A percentile compares a stretch with the other conserved stretches of the same genome.
These are phyloP conservation scores for honey bee (Apis mellifera) DNA, from an alignment of 1,140 invertebrate species.

Conservation along the genomic window DNA sequence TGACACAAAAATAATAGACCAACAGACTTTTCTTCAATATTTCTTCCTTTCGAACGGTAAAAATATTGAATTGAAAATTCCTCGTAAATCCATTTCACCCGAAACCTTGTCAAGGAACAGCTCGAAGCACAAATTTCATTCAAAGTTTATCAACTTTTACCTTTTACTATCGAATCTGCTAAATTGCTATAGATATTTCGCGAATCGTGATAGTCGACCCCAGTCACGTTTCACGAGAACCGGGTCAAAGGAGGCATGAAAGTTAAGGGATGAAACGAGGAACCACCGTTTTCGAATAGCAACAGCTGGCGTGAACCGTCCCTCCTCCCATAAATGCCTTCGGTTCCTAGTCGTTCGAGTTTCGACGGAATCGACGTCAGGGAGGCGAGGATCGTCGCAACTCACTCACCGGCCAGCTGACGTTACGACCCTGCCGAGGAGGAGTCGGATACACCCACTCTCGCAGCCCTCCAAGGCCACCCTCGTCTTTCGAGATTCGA, in stretches of 20 bases:
- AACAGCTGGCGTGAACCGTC: conserved; percentile 63
- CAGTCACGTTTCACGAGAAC: conserved; percentile 47
- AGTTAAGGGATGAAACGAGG: conserved; percentile 59
- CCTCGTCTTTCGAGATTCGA: conserved; percentile 36
- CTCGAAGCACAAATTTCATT: no score
- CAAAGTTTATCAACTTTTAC: neutral
- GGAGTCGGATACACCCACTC: conserved; percentile 46
- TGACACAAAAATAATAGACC: neutral
- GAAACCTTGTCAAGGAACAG: neutral
- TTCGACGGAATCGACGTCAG: conserved; percentile 56
- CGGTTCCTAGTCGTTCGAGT: conserved; percentile 42
- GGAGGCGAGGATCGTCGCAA: conserved; percentile 55
- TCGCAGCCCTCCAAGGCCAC: conserved; percentile 39
- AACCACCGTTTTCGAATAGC: conserved; percentile 49
- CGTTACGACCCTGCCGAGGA: conserved; percentile 57
- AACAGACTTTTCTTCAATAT: neutral
- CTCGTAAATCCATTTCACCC: neutral
- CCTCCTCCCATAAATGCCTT: conserved; percentile 41
- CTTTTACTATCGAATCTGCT: neutral
- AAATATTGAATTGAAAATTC: no score
- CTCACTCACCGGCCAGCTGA: conserved; percentile 68
- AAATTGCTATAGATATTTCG: neutral
- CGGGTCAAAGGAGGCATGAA: conserved; percentile 23
- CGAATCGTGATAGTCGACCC: neutral
- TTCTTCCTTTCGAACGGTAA: neutral